Evolutionary conservation across 2,113 vertebrate species (phyloP).

Genomic region (Anas platyrhynchos): DNA sequence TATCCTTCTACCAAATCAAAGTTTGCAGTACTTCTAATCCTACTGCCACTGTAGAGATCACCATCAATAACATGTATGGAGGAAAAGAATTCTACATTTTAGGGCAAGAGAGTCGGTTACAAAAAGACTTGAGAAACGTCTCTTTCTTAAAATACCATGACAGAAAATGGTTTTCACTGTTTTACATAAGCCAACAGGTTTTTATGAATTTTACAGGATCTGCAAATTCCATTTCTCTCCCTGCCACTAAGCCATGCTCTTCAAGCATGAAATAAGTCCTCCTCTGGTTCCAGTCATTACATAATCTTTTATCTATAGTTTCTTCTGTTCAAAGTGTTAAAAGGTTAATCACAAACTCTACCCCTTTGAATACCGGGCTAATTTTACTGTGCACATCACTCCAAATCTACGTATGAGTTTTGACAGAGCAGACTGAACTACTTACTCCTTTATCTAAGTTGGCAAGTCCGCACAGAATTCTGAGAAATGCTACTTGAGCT

Average conservation of each 20-base stretch:
- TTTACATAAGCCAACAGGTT: background rate
- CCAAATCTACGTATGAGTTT: background rate
- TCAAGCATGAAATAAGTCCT: slow-evolving; percentile 39
- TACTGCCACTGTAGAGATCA: background rate
- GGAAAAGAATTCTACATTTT: background rate
- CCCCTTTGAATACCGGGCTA: background rate
- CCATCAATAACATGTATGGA: background rate
- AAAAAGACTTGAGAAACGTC: background rate
- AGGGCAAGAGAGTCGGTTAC: background rate
- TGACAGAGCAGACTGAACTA: slow-evolving; percentile 4
- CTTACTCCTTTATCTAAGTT: background rate
- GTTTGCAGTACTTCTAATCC: background rate
- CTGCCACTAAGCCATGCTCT: background rate
- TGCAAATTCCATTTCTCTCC: slow-evolving; percentile 31
- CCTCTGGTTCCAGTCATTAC: slow-evolving; percentile 21
- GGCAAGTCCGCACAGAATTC: slow-evolving; percentile 31
- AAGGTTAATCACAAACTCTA: slow-evolving; percentile 33
- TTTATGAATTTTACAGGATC: slow-evolving; percentile 25
- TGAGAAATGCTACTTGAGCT: background rate
- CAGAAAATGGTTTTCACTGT: background rate
- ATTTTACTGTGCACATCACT: slow-evolving; percentile 4
- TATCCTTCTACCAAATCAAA: background rate
- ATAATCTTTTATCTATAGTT: slow-evolving; percentile 15
- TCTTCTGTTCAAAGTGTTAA: slow-evolving; percentile 22
- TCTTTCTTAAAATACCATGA: background rate